Percentiles rank a stretch among this genome's conserved stretches.
These are phyloP conservation scores for Branchellion lobata DNA, from an alignment of 2,888 invertebrate species.

Conservation along the genomic window DNA sequence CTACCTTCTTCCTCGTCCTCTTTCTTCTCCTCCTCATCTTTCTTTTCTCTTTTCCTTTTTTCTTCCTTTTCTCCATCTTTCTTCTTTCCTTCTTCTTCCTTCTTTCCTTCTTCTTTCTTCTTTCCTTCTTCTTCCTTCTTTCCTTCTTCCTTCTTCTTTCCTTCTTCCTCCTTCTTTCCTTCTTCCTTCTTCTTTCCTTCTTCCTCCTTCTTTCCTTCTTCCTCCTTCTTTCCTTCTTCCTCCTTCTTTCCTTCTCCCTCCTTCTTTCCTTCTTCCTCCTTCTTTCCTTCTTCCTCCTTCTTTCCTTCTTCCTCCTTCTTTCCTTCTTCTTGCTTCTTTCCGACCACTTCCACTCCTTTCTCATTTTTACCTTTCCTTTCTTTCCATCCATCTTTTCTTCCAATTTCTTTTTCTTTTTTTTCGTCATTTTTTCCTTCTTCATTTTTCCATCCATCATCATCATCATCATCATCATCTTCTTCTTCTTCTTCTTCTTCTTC, in stretches of 20 bases:
- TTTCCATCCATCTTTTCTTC: too few species aligned
- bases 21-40: background rate
- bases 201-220: background rate
- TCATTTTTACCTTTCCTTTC: too few species aligned
- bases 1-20: too few species aligned
- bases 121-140: background rate
- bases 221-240: background rate
- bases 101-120: background rate
- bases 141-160: too few species aligned
- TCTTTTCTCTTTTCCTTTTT: background rate
- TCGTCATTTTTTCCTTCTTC: too few species aligned
- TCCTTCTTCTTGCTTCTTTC: background rate
- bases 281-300: background rate
- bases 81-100: background rate
- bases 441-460: too few species aligned
- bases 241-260: background rate
- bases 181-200: background rate
- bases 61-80: background rate
- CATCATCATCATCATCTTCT: too few species aligned
- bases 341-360: background rate
- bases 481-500: too few species aligned
- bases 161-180: background rate
- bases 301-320: background rate
- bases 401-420: too few species aligned
- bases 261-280: background rate